These are phyloP conservation scores for Geopemphigus sp. DNA, from an alignment of 1,140 invertebrate genomes.

Conservation along the genomic window DNA sequence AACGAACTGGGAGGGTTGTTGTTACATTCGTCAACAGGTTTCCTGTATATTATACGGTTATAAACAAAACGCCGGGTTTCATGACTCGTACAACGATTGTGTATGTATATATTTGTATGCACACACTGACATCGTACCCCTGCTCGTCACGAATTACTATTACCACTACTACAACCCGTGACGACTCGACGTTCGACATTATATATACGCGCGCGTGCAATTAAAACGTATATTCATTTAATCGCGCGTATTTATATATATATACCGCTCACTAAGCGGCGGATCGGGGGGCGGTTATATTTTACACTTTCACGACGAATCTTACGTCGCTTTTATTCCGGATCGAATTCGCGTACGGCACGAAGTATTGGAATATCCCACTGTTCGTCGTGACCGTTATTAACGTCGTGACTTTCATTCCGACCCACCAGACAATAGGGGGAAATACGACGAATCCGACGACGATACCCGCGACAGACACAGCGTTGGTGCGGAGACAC, in stretches of 20 bases:
- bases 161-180: not conserved
- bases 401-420: constrained; percentile 29
- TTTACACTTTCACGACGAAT: constrained; percentile 11
- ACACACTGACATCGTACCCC: not conserved
- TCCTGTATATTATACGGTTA: not conserved
- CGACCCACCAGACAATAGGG: not conserved
- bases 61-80: not conserved
- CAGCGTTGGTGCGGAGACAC: no score
- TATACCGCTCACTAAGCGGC: no score
- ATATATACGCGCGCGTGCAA: not conserved
- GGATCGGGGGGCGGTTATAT: no score
- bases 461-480: no score
- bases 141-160: no score
- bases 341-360: not conserved
- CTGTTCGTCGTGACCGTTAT: constrained; percentile 27
- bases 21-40: constrained; percentile 26
- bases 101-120: no score
- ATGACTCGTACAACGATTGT: not conserved
- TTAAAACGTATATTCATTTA: not conserved
- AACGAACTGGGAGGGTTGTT: constrained; percentile 24
- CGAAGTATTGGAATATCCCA: not conserved
- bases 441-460: no score
- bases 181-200: not conserved
- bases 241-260: no score
- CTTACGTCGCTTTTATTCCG: not conserved